Percentiles rank a stretch among this genome's conserved stretches.
Conservation (phyloP, 2,888 invertebrate genomes). For the Macrosiphum euphorbiae region DNA sequence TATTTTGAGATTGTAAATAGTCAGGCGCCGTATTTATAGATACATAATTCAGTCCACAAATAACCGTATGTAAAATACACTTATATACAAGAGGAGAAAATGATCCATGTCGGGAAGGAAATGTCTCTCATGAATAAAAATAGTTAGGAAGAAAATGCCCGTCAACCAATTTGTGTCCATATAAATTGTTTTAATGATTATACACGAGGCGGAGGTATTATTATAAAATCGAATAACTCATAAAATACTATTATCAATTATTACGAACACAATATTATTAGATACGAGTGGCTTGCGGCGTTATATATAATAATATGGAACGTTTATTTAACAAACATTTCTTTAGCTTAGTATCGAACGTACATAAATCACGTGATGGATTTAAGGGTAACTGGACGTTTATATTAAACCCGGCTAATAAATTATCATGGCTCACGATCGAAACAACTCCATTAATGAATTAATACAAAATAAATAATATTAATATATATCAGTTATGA, state of each 20-base stretch:
- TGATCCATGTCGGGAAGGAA: neutral
- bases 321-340: slow-evolving; percentile 26
- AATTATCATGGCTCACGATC: slow-evolving; percentile 41
- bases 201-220: neutral
- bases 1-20: neutral
- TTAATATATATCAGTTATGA: neutral
- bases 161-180: neutral
- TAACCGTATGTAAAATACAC: neutral
- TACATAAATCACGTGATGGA: slow-evolving; percentile 49
- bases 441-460: slow-evolving; percentile 29
- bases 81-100: neutral
- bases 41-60: neutral
- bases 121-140: neutral
- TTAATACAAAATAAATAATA: slow-evolving; percentile 16
- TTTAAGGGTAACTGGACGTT: slow-evolving; percentile 25
- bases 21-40: neutral
- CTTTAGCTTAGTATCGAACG: slow-evolving; percentile 8
- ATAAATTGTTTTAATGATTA: neutral
- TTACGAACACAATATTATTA: neutral
- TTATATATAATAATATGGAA: neutral
- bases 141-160: neutral
- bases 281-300: neutral
- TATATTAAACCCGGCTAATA: slow-evolving; percentile 38
- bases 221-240: neutral
- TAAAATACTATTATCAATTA: neutral